Evolutionary conservation across 2,797 vertebrate species (phyloP).

Genomic region (Monodelphis domestica): DNA sequence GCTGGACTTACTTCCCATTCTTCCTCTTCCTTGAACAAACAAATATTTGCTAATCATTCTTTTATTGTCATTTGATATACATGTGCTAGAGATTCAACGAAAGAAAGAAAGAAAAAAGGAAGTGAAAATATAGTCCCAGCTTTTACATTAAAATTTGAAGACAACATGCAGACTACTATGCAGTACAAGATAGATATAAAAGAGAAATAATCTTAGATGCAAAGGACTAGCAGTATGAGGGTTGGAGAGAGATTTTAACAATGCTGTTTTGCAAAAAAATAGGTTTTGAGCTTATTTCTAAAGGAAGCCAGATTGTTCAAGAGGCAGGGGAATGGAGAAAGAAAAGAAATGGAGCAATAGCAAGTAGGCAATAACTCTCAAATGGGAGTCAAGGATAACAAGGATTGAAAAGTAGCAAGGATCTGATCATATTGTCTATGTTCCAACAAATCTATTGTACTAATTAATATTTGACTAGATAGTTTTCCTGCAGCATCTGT

Average conservation of each 20-base stretch:
- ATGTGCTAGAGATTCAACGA: neutral
- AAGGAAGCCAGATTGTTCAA: no score
- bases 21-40: neutral
- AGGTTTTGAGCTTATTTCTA: neutral
- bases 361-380: neutral
- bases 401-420: neutral
- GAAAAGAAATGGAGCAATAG: neutral
- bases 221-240: neutral
- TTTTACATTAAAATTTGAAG: neutral
- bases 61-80: neutral
- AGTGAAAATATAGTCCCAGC: neutral
- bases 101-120: neutral
- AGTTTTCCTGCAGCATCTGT: neutral
- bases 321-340: neutral
- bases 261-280: neutral
- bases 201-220: neutral
- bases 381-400: neutral
- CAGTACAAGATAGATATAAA: neutral
- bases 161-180: neutral
- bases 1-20: neutral
- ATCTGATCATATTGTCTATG: neutral
- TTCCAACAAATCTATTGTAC: neutral
- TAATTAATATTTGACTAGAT: neutral
- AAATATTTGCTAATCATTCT: neutral
- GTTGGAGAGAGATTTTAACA: neutral